Base-by-base conservation (phyloP, 2,113 vertebrate species). In the Barnardius zonarius region DNA sequence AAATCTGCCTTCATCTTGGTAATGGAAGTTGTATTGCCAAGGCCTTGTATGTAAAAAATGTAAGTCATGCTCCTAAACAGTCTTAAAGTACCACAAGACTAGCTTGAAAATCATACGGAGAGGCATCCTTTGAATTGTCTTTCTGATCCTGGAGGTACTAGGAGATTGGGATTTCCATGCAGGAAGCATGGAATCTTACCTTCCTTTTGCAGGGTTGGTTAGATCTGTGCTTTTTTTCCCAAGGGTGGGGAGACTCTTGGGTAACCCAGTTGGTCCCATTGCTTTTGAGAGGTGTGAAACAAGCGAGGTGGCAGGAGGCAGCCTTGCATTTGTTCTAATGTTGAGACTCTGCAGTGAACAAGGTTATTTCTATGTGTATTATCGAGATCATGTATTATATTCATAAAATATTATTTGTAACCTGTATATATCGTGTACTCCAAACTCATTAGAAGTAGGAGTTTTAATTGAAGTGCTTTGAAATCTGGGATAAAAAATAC, bases 1-100 rank as follows among this genome's bases (percentile, higher is more conserved):
- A 91, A 91, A 95, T 82, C 54, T 91, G n/a, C 54, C 66, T 92
- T 92, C 70, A 16, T 96, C 69, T 82, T 86, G 52, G 67, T 83
- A 88, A 84, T 62, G 83, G 91, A 95, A 84, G 24, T 52, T 73
- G 52, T 7, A 81, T 35, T 73, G 48, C 19, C 52, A 84, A 43
- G 63, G 49, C 8, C 5, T 5, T 13, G 12, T 15, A 39, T 88
- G 93, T 80, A 68, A 86, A 92, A 83, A 28, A 10, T 1, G 0
- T 64, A 54, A 92, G 48, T 88, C 41, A 66, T 19, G 17, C 16
- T 52, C 75, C 17, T 54, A 83, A 95, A 76, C 28, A 23, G 24
- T 52, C 68, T 19, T 54, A 80, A 95, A 66, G 25, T 19, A 24
- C 37, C 43, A 55, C 22, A 64, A 66, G 33, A 30, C 10, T 20